A percentile compares a stretch with the other conserved stretches of the same genome.
phyloP scores from a whole-genome alignment of 2,888 invertebrate genomes.

The Callinectes sapidus region DNA sequence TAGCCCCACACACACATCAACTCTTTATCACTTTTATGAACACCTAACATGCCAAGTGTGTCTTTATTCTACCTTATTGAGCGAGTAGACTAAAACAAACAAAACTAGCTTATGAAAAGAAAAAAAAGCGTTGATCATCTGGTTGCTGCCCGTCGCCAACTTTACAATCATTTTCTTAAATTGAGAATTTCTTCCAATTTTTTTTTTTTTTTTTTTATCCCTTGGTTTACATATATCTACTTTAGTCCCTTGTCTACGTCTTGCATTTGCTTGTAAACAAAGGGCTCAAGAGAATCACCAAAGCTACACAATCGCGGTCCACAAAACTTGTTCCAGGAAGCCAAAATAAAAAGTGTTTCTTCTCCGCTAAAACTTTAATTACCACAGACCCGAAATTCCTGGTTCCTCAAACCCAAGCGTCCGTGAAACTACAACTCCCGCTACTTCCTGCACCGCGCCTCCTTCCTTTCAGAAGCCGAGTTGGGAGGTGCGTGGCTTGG shows the following conservation, averaged over 20 bases:
- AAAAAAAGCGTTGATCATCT: too few relatives aligned
- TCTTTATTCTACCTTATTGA: background rate
- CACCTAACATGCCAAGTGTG: background rate
- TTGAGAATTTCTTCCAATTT: too few relatives aligned
- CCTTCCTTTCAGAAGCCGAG: background rate
- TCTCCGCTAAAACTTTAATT: slow-evolving; percentile 17
- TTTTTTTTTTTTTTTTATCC: too few relatives aligned
- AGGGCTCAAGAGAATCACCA: background rate
- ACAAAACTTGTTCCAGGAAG: background rate
- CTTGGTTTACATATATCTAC: background rate
- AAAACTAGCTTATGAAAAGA: background rate
- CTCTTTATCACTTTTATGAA: background rate
- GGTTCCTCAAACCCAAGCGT: slow-evolving; percentile 2
- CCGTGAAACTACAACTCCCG: slow-evolving; percentile 1
- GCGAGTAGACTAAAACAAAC: background rate
- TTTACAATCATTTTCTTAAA: background rate
- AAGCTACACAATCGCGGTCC: background rate
- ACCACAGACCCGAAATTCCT: background rate
- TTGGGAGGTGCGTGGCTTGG: background rate
- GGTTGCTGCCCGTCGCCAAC: background rate
- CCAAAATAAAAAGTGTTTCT: slow-evolving; percentile 31
- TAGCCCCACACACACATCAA: background rate
- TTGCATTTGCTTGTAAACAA: background rate
- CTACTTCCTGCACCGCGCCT: background rate
- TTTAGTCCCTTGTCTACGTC: background rate